Evolutionary conservation across 2,888 invertebrate genomes (phyloP), one percentile per base, ranked within the genome.

Genomic region (Furcula furcula): DNA sequence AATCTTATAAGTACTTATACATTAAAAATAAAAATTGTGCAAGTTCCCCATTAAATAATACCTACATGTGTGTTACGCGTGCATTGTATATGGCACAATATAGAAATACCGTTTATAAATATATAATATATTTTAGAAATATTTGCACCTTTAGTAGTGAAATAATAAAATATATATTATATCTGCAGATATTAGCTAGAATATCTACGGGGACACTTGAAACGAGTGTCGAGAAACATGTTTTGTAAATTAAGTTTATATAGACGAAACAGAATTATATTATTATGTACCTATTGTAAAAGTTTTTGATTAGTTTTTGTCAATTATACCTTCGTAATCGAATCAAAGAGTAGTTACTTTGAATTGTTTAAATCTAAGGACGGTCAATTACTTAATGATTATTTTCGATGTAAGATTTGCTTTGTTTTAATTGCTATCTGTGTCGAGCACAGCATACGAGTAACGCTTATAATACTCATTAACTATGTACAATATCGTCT

Each of bases 101-200:
- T 85, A 83, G 78, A 59, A 76, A 72, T 77, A 80, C 68, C 60
- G 73, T 83, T 83, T 78, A 83, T 82, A 82, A 83, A 77, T 79
- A 83, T 77, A 65, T 65, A 63, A 80, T 81, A 83, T 88, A 87
- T 88, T 88, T 88, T 86, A 87, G 87, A 84, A 75, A 80, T 88
- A 88, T 88, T 87, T 88, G 87, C 87, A 88, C 87, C 83, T 76
- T 81, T 78, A 75, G 87, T 86, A 87, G 86, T 80, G 78, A 66
- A 80, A 77, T 83, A 80, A 76, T 76, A 72, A 70, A 76, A 75
- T 78, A 79, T 86, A 79, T 84, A 83, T 79, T 86, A 79, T 84
- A 83, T 79, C 79, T 76, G 87, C 87, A 84, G 84, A 76, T 70
- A 70, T 76, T 83, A 84, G 79, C 71, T 84, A 86, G 73, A 75